Evolutionary conservation across 2,797 vertebrate genomes (phyloP).

Genomic region (Sebastes elongatus): DNA sequence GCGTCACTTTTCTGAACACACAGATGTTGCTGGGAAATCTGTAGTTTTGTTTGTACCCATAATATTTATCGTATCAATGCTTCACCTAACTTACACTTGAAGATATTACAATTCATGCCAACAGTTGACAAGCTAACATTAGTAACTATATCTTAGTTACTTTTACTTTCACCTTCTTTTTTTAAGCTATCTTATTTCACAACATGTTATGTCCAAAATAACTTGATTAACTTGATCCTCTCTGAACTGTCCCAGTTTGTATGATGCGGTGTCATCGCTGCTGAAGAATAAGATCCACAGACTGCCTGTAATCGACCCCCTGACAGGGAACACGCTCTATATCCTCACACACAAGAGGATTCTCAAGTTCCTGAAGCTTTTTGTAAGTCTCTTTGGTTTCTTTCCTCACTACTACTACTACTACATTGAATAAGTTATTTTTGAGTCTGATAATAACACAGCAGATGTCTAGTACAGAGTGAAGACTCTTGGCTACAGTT

Average conservation of each 20-base stretch:
- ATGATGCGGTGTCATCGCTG: constrained; percentile 94
- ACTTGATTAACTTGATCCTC: neutral
- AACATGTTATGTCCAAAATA: neutral
- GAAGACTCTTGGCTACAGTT: neutral
- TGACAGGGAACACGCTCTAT: constrained; percentile 96
- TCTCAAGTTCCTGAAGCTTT: constrained; percentile 98
- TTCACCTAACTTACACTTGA: neutral
- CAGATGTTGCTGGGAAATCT: neutral
- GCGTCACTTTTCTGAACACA: neutral
- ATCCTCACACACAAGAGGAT: constrained; percentile 99
- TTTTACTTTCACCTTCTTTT: neutral
- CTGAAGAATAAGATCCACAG: constrained; percentile 98
- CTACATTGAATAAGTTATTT: neutral
- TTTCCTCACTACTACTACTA: neutral
- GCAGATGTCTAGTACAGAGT: neutral
- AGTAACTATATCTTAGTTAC: neutral
- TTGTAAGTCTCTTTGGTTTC: constrained; percentile 84
- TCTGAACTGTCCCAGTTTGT: constrained; percentile 83
- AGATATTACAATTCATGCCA: neutral
- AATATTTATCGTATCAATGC: neutral
- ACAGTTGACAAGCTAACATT: neutral
- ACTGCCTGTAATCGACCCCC: constrained; percentile 94
- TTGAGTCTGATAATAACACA: neutral
- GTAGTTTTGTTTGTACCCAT: neutral
- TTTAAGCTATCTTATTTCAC: neutral